These are phyloP conservation scores for Pseudomyrmex gracilis DNA, from an alignment of 1,140 invertebrate species.

Conservation along the genomic window DNA sequence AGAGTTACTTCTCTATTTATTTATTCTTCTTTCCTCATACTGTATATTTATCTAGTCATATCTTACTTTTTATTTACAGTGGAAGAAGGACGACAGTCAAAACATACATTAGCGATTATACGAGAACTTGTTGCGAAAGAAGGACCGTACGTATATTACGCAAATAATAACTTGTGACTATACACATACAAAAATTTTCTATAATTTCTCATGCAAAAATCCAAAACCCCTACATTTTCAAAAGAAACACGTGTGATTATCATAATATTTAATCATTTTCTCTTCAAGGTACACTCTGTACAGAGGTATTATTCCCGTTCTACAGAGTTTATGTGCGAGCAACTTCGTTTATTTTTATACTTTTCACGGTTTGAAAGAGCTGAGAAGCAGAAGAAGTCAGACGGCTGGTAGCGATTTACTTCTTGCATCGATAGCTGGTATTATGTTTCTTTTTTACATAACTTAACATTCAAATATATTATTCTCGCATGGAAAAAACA, in stretches of 20 bases:
- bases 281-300: constrained; percentile 86
- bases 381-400: constrained; percentile 84
- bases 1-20: no score
- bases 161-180: background rate
- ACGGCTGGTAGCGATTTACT: constrained; percentile 91
- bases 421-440: constrained; percentile 92
- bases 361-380: constrained; percentile 92
- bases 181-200: no score
- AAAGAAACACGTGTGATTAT: background rate
- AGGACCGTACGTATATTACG: constrained; percentile 89
- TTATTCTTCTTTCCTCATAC: background rate
- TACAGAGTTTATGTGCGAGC: constrained; percentile 93
- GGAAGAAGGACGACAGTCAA: constrained; percentile 88
- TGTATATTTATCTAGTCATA: background rate
- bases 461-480: no score
- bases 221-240: background rate
- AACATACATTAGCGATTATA: constrained; percentile 87
- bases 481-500: background rate
- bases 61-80: constrained; percentile 85
- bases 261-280: background rate
- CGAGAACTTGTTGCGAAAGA: constrained; percentile 89
- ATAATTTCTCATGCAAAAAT: no score
- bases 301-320: constrained; percentile 92
- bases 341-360: constrained; percentile 98
- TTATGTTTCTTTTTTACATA: background rate